Percentiles rank a stretch among this genome's conserved stretches.
Conservation (phyloP, 2,888 invertebrate genomes). For the Nomada ferruginata region DNA sequence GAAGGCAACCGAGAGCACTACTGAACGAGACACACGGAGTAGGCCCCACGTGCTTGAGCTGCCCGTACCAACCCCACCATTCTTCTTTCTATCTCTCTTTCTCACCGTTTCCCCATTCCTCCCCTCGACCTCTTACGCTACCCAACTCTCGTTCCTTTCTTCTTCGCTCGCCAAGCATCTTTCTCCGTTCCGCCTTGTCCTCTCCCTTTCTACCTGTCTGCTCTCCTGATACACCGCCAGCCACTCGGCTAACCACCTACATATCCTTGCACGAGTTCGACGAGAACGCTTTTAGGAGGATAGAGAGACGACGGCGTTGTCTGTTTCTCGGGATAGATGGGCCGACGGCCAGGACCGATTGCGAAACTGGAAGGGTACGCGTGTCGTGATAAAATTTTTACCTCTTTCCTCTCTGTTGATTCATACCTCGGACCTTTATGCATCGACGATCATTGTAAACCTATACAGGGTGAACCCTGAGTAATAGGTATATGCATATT, state of each 20-base stretch:
- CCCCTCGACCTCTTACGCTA: constrained; percentile 42
- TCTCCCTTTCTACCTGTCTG: constrained; percentile 62
- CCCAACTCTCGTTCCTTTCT: constrained; percentile 55
- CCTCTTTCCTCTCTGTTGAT: constrained; percentile 14
- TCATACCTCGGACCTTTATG: background rate
- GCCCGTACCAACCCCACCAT: constrained; percentile 77
- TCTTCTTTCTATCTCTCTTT: constrained; percentile 61
- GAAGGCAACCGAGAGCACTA: constrained; percentile 79
- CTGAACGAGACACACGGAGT: constrained; percentile 76
- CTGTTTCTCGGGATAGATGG: constrained; percentile 19
- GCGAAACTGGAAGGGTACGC: constrained; percentile 27
- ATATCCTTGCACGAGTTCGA: constrained; percentile 60
- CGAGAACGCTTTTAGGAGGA: constrained; percentile 33
- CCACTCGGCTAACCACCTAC: constrained; percentile 69
- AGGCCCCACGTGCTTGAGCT: constrained; percentile 81
- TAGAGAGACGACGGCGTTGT: constrained; percentile 22
- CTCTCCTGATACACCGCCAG: constrained; percentile 66
- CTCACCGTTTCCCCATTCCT: constrained; percentile 61
- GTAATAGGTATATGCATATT: background rate
- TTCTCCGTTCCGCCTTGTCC: constrained; percentile 57
- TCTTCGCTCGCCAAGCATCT: constrained; percentile 43
- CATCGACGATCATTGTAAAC: background rate
- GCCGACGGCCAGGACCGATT: constrained; percentile 11
- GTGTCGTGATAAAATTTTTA: constrained; percentile 12
- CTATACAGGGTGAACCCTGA: background rate